These are phyloP conservation scores for Mustelus asterias DNA, from an alignment of 2,113 vertebrate genomes.

Conservation along the genomic window DNA sequence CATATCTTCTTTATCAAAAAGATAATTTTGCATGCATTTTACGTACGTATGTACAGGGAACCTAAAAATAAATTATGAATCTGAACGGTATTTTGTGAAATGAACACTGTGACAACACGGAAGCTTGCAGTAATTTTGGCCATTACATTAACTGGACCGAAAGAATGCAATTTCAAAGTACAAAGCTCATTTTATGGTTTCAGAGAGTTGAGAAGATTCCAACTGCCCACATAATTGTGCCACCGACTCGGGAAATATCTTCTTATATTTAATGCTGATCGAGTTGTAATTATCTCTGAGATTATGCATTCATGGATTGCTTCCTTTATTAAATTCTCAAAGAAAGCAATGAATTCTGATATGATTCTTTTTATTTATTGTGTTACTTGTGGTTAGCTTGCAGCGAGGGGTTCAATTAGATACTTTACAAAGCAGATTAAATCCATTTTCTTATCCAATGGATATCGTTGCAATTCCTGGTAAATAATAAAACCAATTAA, in stretches of 20 bases:
- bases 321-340: neutral
- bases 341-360: neutral
- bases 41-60: neutral
- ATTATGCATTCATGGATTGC: neutral
- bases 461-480: neutral
- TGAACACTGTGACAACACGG: neutral
- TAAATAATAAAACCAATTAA: neutral
- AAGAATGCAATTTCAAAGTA: neutral
- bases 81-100: neutral
- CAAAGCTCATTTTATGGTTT: neutral
- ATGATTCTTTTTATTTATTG: neutral
- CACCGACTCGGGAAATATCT: neutral
- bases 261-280: neutral
- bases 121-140: neutral
- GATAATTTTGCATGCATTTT: neutral
- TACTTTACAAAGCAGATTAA: neutral
- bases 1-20: neutral
- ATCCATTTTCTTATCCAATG: neutral
- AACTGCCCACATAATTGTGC: neutral
- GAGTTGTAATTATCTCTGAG: neutral
- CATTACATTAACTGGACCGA: neutral
- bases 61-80: neutral
- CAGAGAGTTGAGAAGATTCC: neutral
- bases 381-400: neutral
- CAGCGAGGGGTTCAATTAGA: neutral